phyloP scores from a whole-genome alignment of 2,113 vertebrate genomes.

The Tenrec ecaudatus region DNA sequence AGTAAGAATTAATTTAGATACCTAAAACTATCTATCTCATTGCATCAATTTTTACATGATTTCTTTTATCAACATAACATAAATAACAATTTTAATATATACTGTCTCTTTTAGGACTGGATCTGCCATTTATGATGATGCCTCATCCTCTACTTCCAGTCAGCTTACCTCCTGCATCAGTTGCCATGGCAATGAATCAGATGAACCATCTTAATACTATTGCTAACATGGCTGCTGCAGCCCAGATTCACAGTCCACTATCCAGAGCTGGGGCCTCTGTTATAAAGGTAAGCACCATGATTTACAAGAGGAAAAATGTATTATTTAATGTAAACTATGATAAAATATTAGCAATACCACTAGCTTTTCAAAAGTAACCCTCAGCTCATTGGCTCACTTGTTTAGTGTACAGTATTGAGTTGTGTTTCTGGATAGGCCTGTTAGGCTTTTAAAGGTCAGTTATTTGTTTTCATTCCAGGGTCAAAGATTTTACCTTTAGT shows the following conservation, averaged over 20 bases:
- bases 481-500: constrained; percentile 11
- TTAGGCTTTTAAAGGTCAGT: background rate
- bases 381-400: constrained; percentile 48
- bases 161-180: constrained; percentile 94
- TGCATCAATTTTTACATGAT: background rate
- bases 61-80: constrained; percentile 2
- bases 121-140: constrained; percentile 97
- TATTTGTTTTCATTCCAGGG: constrained; percentile 19
- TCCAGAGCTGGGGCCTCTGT: constrained; percentile 91
- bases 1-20: background rate
- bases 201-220: constrained; percentile 96
- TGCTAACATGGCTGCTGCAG: constrained; percentile 93
- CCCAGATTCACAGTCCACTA: constrained; percentile 93
- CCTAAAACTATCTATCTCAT: background rate
- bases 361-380: constrained; percentile 32
- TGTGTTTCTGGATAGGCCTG: constrained; percentile 45
- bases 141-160: constrained; percentile 95
- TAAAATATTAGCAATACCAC: constrained; percentile 37
- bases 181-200: constrained; percentile 97
- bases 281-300: constrained; percentile 90
- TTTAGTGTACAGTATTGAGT: constrained; percentile 39
- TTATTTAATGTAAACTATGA: constrained; percentile 28
- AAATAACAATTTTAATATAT: background rate
- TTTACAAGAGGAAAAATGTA: constrained; percentile 51
- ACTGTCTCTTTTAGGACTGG: constrained; percentile 89